Conservation (phyloP, 2,113 vertebrate genomes). For the Neodon shergylaensis region DNA sequence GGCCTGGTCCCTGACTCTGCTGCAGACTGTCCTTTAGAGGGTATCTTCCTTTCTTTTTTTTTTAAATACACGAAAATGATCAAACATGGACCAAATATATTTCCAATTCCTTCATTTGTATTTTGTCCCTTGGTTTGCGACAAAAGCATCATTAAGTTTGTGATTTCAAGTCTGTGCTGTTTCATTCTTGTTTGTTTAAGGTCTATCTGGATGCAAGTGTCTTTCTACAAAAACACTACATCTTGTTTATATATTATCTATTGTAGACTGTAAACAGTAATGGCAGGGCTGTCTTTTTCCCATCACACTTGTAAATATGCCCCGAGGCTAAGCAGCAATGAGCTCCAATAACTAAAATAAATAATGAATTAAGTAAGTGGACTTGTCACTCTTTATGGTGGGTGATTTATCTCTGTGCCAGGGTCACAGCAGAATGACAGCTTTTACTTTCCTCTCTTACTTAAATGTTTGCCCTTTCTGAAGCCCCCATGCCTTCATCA, state of each 20-base stretch:
- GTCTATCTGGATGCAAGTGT: constrained; percentile 20
- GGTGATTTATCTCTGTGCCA: constrained; percentile 41
- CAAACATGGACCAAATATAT: background rate
- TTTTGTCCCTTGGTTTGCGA: background rate
- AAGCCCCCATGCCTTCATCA: background rate
- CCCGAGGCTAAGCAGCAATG: constrained; percentile 48
- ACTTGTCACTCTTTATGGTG: constrained; percentile 3
- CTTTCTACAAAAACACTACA: background rate
- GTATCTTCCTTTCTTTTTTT: too few species aligned
- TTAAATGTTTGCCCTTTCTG: background rate
- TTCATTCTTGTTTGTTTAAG: constrained; percentile 25
- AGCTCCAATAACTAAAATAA: constrained; percentile 64
- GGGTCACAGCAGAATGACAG: background rate
- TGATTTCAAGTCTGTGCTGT: background rate
- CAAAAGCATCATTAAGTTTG: background rate
- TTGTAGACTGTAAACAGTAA: constrained; percentile 41
- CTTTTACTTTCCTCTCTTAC: background rate
- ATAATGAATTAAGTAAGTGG: constrained; percentile 63
- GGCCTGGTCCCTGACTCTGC: background rate
- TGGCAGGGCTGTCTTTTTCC: constrained; percentile 48
- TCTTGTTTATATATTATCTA: constrained; percentile 53
- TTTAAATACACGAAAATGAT: background rate
- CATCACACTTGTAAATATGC: constrained; percentile 61
- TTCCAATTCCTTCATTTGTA: background rate
- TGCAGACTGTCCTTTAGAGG: fast-evolving